Conservation (phyloP, 2,888 invertebrate genomes). For the Lasioglossum lativentre region DNA sequence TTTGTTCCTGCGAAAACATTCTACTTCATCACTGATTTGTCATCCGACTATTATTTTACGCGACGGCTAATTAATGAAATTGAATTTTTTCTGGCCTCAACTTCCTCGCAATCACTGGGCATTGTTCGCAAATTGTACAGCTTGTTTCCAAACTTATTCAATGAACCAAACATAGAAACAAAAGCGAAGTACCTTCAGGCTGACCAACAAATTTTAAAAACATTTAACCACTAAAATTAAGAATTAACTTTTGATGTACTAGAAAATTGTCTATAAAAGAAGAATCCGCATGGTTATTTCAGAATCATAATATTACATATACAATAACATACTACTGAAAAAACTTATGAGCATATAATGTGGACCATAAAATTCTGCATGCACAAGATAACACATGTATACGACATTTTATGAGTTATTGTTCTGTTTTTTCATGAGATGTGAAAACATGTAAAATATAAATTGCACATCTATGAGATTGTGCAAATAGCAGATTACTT, state of each 20-base stretch:
- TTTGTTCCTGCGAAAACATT: slow-evolving; percentile 47
- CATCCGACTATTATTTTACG: slow-evolving; percentile 31
- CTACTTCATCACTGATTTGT: slow-evolving; percentile 39
- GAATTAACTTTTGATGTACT: neutral
- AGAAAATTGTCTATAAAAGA: neutral
- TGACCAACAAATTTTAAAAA: neutral
- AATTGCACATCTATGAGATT: neutral
- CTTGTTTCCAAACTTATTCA: neutral
- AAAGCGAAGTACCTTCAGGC: neutral
- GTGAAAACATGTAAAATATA: neutral
- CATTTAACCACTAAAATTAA: neutral
- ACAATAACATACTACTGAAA: neutral
- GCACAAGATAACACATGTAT: neutral
- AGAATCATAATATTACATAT: too few relatives aligned
- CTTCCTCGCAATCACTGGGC: neutral
- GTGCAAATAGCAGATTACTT: neutral
- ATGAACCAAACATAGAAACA: neutral
- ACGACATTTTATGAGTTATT: neutral
- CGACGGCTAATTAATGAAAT: slow-evolving; percentile 36
- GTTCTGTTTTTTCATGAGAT: neutral
- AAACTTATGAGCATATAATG: neutral
- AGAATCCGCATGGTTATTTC: too few relatives aligned
- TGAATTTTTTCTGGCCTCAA: neutral
- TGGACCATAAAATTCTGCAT: neutral
- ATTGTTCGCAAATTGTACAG: neutral